phyloP scores from a whole-genome alignment of 2,113 vertebrate species.

The Lutjanus erythropterus region DNA sequence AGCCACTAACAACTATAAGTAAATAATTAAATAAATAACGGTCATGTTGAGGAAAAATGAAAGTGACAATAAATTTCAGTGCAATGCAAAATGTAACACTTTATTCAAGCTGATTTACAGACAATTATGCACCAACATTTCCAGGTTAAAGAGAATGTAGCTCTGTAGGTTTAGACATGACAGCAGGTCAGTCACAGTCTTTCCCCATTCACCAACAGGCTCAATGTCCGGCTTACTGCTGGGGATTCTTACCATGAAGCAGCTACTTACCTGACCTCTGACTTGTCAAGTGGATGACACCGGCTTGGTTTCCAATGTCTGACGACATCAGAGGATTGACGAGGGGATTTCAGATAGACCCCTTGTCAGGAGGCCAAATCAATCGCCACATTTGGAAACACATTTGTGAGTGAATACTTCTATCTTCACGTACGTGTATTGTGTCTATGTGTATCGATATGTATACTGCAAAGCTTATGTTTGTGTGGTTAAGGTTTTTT shows the following conservation, averaged over 20 bases:
- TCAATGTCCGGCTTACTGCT: constrained; percentile 66
- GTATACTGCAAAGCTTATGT: background rate
- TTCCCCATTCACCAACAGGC: constrained; percentile 67
- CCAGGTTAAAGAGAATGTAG: background rate
- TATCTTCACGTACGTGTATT: background rate
- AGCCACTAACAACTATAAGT: background rate
- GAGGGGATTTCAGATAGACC: constrained; percentile 66
- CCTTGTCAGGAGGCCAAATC: constrained; percentile 40
- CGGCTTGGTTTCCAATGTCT: constrained; percentile 70
- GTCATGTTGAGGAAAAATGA: background rate
- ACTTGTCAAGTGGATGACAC: constrained; percentile 79
- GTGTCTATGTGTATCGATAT: background rate
- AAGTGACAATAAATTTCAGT: background rate
- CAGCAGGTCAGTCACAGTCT: constrained; percentile 39
- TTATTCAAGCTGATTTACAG: background rate
- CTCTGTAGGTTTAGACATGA: background rate
- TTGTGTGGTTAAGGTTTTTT: background rate
- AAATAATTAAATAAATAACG: background rate
- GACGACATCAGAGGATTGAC: constrained; percentile 74
- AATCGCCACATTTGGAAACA: constrained; percentile 16
- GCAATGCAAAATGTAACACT: background rate
- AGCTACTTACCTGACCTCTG: constrained; percentile 74
- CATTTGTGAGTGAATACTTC: background rate
- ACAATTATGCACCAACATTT: background rate
- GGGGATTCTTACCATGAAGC: constrained; percentile 52